Conservation (phyloP, 2,888 invertebrate species). For the Halocaridina rubra region DNA sequence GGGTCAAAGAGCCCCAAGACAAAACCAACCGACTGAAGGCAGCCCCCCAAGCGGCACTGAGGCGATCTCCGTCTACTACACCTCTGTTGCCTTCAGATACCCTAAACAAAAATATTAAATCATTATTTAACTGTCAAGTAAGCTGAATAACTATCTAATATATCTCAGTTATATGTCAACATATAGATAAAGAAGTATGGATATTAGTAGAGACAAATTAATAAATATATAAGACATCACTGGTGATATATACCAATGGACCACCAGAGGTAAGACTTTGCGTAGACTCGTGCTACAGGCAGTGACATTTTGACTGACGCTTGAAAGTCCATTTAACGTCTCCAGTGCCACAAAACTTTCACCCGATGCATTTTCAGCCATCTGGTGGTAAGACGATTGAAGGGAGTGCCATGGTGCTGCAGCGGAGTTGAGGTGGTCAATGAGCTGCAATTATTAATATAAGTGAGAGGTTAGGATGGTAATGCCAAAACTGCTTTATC, state of each 20-base stretch:
- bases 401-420: conserved; percentile 29
- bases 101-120: background rate
- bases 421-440: conserved; percentile 28
- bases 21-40: conserved; percentile 47
- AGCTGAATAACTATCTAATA: too few species aligned
- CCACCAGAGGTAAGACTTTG: conserved; percentile 36
- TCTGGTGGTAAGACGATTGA: conserved; percentile 32
- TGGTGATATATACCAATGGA: conserved; percentile 44
- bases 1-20: conserved; percentile 45
- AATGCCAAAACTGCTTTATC: too few species aligned
- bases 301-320: conserved; percentile 36
- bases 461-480: too few species aligned
- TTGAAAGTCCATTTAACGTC: conserved; percentile 30
- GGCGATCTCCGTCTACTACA: conserved; percentile 7
- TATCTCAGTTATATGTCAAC: too few species aligned
- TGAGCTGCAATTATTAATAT: conserved; percentile 38
- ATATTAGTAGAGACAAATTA: too few species aligned
- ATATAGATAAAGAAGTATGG: too few species aligned
- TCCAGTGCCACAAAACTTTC: conserved; percentile 38
- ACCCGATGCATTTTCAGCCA: conserved; percentile 21
- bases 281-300: conserved; percentile 36
- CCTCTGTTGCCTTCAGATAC: conserved; percentile 29
- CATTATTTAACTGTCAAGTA: background rate
- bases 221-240: too few species aligned
- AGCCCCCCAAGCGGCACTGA: conserved; percentile 37